Evolutionary conservation across 2,888 invertebrate species (phyloP).

Genomic region (Apamea epomidion): DNA sequence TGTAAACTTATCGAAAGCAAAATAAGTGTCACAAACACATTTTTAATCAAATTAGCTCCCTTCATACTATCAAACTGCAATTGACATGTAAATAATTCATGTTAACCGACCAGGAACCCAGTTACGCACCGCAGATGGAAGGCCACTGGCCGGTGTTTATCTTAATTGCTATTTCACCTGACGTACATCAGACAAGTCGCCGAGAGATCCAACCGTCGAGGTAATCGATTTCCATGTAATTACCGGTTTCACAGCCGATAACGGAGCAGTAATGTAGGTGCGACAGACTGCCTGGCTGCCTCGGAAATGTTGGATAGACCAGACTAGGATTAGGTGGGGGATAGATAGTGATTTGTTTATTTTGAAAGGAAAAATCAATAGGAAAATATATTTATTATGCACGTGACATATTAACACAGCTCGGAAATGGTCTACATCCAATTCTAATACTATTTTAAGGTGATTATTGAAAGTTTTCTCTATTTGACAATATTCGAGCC

Average conservation of each 20-base stretch:
- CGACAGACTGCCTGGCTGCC: conserved; percentile 78
- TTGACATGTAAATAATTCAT: conserved; percentile 56
- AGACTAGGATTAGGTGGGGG: conserved; percentile 3
- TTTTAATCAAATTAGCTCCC: background rate
- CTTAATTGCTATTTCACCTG: conserved; percentile 78
- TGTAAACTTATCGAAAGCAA: background rate
- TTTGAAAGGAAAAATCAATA: conserved; percentile 1
- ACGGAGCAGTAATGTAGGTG: conserved; percentile 61
- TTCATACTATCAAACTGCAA: conserved; percentile 21
- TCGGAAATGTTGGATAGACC: conserved; percentile 30
- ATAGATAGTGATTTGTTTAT: background rate
- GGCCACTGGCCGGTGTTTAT: conserved; percentile 72
- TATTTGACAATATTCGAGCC: background rate
- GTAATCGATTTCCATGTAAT: conserved; percentile 78
- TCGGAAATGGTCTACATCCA: background rate
- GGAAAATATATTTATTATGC: conserved; percentile 3
- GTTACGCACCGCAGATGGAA: conserved; percentile 62
- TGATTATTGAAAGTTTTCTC: background rate
- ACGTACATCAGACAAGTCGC: conserved; percentile 59
- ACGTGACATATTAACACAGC: background rate
- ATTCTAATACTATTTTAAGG: no score
- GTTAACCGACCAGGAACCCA: conserved; percentile 48
- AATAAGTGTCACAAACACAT: conserved; percentile 6
- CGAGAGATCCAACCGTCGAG: conserved; percentile 65
- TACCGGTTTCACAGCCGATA: conserved; percentile 67